Conservation (phyloP, 2,888 invertebrate species). For the Lepidonotus clava region DNA sequence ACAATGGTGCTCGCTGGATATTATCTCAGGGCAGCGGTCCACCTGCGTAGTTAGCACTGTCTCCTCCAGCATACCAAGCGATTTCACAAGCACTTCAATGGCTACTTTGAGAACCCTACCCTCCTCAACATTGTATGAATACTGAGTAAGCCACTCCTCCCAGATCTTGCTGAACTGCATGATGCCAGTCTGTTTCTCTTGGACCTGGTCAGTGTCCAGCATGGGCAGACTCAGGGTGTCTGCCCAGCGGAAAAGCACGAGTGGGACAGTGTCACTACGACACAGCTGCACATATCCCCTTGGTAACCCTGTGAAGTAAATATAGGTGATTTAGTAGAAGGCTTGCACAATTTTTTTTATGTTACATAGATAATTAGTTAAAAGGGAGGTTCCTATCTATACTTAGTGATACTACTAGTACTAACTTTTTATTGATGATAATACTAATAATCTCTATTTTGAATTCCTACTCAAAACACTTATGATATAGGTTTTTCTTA, state of each 20-base stretch:
- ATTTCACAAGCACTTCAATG: neutral
- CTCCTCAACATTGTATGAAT: no score
- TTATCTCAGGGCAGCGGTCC: slow-evolving; percentile 61
- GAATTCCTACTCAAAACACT: no score
- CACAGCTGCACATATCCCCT: slow-evolving; percentile 63
- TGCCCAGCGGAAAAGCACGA: slow-evolving; percentile 60
- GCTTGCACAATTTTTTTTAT: no score
- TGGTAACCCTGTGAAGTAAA: slow-evolving; percentile 64
- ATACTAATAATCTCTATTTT: no score
- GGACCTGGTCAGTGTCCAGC: neutral
- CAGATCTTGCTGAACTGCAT: slow-evolving; percentile 38
- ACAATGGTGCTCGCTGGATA: slow-evolving; percentile 62
- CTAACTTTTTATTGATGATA: no score
- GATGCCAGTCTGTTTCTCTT: neutral
- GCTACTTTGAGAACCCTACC: neutral
- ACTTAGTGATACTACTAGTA: no score
- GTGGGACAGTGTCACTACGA: slow-evolving; percentile 54
- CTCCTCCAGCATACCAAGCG: slow-evolving; percentile 21
- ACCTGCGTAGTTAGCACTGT: slow-evolving; percentile 65
- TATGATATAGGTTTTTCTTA: no score
- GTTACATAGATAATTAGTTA: no score
- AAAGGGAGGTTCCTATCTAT: no score
- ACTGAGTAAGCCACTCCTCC: slow-evolving; percentile 34
- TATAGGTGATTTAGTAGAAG: no score
- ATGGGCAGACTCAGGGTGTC: slow-evolving; percentile 26